Percentiles rank a stretch among this genome's conserved stretches.
phyloP scores from a whole-genome alignment of 2,888 invertebrate genomes.

The Lithophane ornitopus region DNA sequence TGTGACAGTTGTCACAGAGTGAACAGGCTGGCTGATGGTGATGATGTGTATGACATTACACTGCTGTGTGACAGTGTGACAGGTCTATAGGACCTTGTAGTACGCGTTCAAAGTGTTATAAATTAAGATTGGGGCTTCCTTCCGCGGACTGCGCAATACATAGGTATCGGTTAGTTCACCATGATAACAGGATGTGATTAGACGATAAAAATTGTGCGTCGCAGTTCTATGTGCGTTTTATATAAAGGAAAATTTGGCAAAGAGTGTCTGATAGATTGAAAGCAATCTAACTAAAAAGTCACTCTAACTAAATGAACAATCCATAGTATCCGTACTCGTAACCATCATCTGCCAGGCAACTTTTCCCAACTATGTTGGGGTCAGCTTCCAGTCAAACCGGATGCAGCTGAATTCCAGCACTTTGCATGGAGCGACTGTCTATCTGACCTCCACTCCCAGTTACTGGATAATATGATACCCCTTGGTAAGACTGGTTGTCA shows the following conservation, averaged over 20 bases:
- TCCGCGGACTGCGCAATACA: conserved; percentile 44
- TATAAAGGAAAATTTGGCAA: not conserved
- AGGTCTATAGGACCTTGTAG: conserved; percentile 6
- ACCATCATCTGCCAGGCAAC: too few species aligned
- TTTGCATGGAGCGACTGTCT: too few species aligned
- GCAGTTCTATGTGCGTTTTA: conserved; percentile 4
- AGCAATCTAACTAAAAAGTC: not conserved
- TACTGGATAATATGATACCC: too few species aligned
- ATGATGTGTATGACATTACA: not conserved
- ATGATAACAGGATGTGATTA: conserved; percentile 34
- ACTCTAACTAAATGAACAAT: not conserved
- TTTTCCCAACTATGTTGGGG: too few species aligned
- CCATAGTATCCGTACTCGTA: too few species aligned
- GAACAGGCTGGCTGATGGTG: too few species aligned
- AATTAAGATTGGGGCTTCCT: conserved; percentile 31
- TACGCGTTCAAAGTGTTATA: not conserved
- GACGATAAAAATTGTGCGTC: conserved; percentile 10
- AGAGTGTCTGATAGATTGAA: not conserved
- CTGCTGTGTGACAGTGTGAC: not conserved
- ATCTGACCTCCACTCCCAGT: too few species aligned
- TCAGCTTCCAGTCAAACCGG: too few species aligned
- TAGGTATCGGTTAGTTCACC: conserved; percentile 6
- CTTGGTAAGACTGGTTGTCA: too few species aligned
- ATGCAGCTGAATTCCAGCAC: too few species aligned
- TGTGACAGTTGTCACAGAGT: too few species aligned